Evolutionary conservation across 2,888 invertebrate species (phyloP).

Genomic region (Ramazzottius varieornatus): DNA sequence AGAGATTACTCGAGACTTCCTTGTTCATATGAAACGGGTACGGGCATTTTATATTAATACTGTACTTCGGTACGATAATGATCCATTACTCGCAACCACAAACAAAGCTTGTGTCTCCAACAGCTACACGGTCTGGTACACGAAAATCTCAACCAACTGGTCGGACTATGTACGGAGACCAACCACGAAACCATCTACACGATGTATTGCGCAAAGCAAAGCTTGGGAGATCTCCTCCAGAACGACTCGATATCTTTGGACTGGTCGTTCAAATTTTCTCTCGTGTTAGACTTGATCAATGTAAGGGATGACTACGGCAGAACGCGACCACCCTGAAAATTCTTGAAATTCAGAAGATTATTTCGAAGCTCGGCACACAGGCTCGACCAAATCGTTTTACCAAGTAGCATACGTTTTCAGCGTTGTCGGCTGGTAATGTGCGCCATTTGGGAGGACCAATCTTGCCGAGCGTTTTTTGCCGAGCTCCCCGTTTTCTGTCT

Average conservation of each 20-base stretch:
- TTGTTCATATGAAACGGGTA: not conserved
- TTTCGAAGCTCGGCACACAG: no score
- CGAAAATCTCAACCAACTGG: not conserved
- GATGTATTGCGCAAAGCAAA: not conserved
- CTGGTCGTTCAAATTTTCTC: slow-evolving; percentile 1
- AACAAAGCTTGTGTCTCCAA: no score
- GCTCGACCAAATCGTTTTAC: no score
- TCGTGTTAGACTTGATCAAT: not conserved
- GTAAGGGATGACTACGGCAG: not conserved
- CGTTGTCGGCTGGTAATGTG: no score
- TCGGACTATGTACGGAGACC: not conserved
- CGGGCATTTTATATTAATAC: not conserved
- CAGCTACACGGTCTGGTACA: not conserved
- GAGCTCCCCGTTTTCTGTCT: no score
- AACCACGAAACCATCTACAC: not conserved
- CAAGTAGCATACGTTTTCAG: no score
- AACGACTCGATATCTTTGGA: not conserved
- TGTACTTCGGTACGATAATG: not conserved
- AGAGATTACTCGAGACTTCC: not conserved
- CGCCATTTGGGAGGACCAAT: no score
- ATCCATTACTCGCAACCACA: not conserved
- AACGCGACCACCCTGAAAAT: not conserved
- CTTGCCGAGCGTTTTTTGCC: no score
- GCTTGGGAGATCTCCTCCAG: not conserved
- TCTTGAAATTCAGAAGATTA: no score